Evolutionary conservation across 2,797 vertebrate genomes (phyloP).

Genomic region (Microctenopoma steveboyesi): DNA sequence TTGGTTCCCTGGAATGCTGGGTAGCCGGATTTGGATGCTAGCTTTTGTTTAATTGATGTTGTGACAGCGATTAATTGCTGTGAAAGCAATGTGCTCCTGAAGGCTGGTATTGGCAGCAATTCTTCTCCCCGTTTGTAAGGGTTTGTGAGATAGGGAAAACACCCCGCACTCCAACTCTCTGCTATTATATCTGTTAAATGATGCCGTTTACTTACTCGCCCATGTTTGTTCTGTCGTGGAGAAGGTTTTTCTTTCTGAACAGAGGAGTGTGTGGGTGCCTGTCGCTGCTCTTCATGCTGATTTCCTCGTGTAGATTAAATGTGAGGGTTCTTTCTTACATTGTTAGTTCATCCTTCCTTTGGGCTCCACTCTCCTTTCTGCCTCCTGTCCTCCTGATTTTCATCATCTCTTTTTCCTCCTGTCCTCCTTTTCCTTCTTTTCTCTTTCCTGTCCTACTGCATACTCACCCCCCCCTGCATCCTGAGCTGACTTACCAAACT

Average conservation of each 20-base stretch:
- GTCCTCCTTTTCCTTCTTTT: neutral
- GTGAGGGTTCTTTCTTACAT: neutral
- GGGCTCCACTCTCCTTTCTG: constrained; percentile 2
- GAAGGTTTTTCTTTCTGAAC: neutral
- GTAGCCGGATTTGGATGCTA: constrained; percentile 62
- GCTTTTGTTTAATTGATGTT: constrained; percentile 79
- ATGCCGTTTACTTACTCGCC: constrained; percentile 20
- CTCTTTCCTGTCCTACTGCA: neutral
- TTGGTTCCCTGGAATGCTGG: constrained; percentile 67
- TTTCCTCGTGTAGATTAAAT: constrained; percentile 5
- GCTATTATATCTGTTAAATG: constrained; percentile 31
- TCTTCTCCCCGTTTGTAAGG: constrained; percentile 44
- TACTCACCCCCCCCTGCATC: constrained; percentile 37
- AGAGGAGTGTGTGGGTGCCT: neutral
- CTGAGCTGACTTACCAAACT: constrained; percentile 66
- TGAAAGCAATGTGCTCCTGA: constrained; percentile 71
- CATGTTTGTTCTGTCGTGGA: neutral
- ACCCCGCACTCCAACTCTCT: neutral
- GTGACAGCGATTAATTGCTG: constrained; percentile 80
- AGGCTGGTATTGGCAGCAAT: constrained; percentile 57
- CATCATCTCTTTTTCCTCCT: constrained; percentile 27
- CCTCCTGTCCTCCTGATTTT: constrained; percentile 11
- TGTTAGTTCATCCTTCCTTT: constrained; percentile 8
- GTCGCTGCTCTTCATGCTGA: constrained; percentile 1
- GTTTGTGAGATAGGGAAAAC: constrained; percentile 35